Evolutionary conservation across 1,140 invertebrate species (phyloP), one percentile per base, ranked within the genome.

Genomic region (Ips typographus): DNA sequence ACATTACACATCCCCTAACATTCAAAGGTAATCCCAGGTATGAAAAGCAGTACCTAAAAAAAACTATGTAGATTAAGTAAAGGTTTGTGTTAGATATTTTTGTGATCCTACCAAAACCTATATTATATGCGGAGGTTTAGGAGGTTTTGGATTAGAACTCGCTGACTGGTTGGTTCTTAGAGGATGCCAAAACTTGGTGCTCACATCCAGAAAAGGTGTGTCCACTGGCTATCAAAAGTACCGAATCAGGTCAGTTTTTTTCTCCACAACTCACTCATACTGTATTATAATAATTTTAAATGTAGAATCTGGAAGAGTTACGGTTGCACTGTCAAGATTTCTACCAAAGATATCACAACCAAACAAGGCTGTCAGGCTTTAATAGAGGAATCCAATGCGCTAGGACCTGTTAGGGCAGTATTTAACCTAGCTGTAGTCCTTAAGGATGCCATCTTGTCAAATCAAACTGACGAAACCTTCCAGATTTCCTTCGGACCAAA

Each of bases 61-160:
- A 49, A 56, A 42, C 44, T 39, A 59, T 38, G 47, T 40, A n/a
- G 2, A 56, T 56, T 8, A 37, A 6, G 8, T 6, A 56, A 56
- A 56, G 2, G 51, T 68, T 1, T 53, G 2, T 70, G 73, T 52
- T 6, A 77, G 76, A 66, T 79, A 73, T 62, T 73, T 59, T 49
- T 75, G 74, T 47, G 60, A 77, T 37, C 62, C 88, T 1, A 85
- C 83, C 38, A 83, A 87, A 61, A 77, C 68, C 1, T 89, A 87
- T 71, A 75, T 89, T 0, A 83, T 90, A 1, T 81, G 84, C 2
- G 88, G 94, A 49, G 95, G 95, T 67, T 82, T 96, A 0, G 94
- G 94, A 41, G 94, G 94, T 1, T 95, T 98, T 79, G 95, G 94
- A 44, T 82, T 98, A 6, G 95, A 98, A 79, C 78, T 98, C 52